A percentile compares a stretch with the other conserved stretches of the same genome.
Conservation (phyloP, 2,888 invertebrate genomes). For the Xestia rhomboidea region DNA sequence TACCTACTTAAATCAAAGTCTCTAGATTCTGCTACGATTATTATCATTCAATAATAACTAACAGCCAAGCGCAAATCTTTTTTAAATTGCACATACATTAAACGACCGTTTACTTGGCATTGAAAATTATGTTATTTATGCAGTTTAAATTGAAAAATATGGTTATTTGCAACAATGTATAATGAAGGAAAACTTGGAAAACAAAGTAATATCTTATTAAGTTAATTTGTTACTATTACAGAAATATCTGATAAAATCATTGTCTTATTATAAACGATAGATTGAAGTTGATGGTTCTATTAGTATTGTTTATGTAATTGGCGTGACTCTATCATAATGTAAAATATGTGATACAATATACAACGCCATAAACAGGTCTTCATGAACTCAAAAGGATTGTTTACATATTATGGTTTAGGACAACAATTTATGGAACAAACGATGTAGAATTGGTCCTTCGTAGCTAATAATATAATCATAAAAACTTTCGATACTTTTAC, state of each 20-base stretch:
- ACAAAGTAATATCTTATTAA: constrained; percentile 10
- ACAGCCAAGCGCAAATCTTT: constrained; percentile 7
- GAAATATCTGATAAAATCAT: not conserved
- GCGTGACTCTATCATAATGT: not conserved
- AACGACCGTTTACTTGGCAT: constrained; percentile 13
- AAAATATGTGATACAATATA: not conserved
- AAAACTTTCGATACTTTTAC: not conserved
- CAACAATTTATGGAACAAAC: not conserved
- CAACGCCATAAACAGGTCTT: not conserved
- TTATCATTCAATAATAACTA: constrained; percentile 33
- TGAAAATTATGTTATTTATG: constrained; percentile 12
- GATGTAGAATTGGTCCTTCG: too few relatives aligned
- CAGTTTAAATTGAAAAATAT: constrained; percentile 33
- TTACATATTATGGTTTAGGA: not conserved
- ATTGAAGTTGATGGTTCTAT: not conserved
- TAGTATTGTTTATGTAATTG: not conserved
- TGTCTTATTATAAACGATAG: not conserved
- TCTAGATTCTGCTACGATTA: constrained; percentile 11
- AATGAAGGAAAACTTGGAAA: not conserved
- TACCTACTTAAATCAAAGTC: not conserved
- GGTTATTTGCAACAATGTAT: constrained; percentile 8
- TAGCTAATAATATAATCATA: not conserved
- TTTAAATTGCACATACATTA: constrained; percentile 30
- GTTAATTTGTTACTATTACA: not conserved
- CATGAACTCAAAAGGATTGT: not conserved